Evolutionary conservation across 2,113 vertebrate species (phyloP).

Genomic region (Lasiurus cinereus): DNA sequence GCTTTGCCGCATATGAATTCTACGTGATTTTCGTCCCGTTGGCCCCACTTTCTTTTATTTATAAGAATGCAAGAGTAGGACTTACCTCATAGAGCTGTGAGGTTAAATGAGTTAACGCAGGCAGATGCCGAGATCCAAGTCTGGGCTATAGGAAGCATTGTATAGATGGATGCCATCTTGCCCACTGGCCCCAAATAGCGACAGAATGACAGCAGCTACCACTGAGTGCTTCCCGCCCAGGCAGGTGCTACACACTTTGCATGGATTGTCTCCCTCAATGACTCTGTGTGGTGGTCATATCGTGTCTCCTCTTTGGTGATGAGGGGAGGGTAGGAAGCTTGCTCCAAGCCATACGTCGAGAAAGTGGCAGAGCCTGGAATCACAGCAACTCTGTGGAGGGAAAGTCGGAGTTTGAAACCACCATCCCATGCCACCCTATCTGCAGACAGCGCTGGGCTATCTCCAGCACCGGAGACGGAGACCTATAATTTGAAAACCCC

Average conservation of each 20-base stretch:
- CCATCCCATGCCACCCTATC: fast-evolving
- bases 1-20: not conserved
- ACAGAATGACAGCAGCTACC: not conserved
- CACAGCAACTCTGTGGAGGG: not conserved
- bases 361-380: not conserved
- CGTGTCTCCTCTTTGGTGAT: not conserved
- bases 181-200: not conserved
- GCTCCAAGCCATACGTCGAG: not conserved
- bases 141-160: not conserved
- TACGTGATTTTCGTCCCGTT: not conserved
- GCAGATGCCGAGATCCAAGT: not conserved
- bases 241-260: not conserved
- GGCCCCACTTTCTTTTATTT: not conserved
- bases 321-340: not conserved
- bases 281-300: not conserved
- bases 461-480: not conserved
- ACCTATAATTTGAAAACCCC: not conserved
- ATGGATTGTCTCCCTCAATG: not conserved
- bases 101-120: not conserved
- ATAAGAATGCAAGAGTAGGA: not conserved
- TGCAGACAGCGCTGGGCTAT: not conserved
- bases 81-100: not conserved
- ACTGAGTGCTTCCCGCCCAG: not conserved
- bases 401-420: not conserved
- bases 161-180: not conserved